Conservation (phyloP, 2,113 vertebrate genomes). For the Orthonyx spaldingii region DNA sequence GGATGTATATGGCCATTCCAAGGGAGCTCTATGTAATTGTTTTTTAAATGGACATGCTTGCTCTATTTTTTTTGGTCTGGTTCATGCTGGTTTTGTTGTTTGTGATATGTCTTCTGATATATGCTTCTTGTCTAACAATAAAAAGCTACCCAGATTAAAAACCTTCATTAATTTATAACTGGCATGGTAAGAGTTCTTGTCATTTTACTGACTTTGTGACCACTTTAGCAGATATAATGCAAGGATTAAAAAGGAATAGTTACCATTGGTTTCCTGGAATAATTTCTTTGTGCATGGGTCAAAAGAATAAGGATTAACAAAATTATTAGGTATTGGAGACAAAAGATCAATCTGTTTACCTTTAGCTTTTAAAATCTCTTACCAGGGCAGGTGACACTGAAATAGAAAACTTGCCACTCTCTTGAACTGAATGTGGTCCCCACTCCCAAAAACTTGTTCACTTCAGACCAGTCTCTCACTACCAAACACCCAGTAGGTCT, state of each 20-base stretch:
- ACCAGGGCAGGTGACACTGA: neutral
- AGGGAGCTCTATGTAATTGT: conserved; percentile 40
- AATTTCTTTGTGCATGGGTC: neutral
- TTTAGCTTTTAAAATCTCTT: neutral
- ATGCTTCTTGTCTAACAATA: neutral
- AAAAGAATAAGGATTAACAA: conserved; percentile 15
- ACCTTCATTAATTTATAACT: neutral
- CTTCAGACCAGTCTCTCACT: neutral
- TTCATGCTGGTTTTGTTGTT: conserved; percentile 9
- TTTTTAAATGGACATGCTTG: conserved; percentile 53
- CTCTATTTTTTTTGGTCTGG: neutral
- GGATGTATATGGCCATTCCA: conserved; percentile 26
- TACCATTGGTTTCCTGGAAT: neutral
- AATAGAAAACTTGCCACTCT: neutral
- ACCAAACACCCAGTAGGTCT: neutral
- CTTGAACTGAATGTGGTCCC: neutral
- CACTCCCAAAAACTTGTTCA: neutral
- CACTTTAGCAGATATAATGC: neutral
- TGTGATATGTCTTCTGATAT: conserved; percentile 31
- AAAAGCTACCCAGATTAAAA: neutral
- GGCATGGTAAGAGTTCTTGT: neutral
- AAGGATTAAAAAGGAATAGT: conserved; percentile 3
- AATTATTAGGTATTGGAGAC: neutral
- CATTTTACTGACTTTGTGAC: neutral
- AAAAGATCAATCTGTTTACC: neutral